Percentiles rank a stretch among this genome's conserved stretches.
Conservation (phyloP, 2,113 vertebrate genomes). For the Chionomys nivalis region DNA sequence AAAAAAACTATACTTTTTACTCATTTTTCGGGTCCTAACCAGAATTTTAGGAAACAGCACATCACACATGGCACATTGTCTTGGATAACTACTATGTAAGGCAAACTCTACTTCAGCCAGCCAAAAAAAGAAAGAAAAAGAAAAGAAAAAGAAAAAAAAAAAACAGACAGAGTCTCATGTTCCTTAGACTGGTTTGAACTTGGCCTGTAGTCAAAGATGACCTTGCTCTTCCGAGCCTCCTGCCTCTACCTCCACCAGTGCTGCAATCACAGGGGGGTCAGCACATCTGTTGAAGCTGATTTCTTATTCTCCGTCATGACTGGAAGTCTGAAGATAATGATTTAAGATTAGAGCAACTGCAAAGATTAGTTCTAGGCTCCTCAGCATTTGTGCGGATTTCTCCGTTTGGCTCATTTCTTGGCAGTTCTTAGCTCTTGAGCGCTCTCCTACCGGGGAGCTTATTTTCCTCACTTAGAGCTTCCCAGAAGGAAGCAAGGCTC, state of each 20-base stretch:
- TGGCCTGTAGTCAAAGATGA: background rate
- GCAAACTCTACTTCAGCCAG: background rate
- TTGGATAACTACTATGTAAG: background rate
- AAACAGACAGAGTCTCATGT: background rate
- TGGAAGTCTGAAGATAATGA: background rate
- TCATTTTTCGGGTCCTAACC: background rate
- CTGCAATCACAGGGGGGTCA: background rate
- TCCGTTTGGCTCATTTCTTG: conserved; percentile 2
- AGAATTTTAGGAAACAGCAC: background rate
- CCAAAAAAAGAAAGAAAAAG: too few relatives aligned
- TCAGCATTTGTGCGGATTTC: background rate
- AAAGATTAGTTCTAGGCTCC: background rate
- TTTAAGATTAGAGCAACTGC: conserved; percentile 25
- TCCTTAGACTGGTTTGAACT: background rate
- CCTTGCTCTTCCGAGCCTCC: background rate
- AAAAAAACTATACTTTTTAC: background rate
- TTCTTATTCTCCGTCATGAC: background rate
- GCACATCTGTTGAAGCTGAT: background rate
- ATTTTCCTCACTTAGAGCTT: conserved; percentile 28
- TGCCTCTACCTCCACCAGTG: background rate
- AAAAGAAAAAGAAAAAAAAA: too few relatives aligned
- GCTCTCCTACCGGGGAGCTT: background rate
- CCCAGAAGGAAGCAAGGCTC: background rate
- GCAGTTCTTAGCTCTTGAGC: background rate
- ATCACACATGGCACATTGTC: background rate